Base-by-base conservation (phyloP, 2,888 invertebrate genomes). In the Keiferia lycopersicella region DNA sequence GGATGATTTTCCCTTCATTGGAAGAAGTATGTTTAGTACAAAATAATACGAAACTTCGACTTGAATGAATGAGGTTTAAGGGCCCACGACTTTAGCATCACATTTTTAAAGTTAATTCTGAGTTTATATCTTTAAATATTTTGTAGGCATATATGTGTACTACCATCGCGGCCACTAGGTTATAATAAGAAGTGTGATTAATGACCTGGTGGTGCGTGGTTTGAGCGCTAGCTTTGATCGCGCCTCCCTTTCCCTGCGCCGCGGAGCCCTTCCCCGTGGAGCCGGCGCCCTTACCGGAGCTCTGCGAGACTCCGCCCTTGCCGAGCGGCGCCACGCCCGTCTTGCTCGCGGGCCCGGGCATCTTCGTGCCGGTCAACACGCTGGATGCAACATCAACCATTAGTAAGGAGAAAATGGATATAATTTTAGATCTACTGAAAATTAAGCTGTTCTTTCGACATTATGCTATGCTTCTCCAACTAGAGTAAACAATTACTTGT, bases 271-370 rank as follows among this genome's bases (percentile, higher is more conserved):
- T 87, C 1, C 85, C 80, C 0, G 83, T 76, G 1, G 80, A 76
- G 0, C 77, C 71, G 6, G 73, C 73, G 7, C 81, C 81, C 64
- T 87, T 88, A 63, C 78, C 75, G 14, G 73, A 64, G 58, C 74
- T 74, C 48, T 81, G 83, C 3, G 78, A 73, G 26, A 78, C 73
- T 2, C 82, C 78, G 48, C 81, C 76, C 66, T 90, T 91, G 45
- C 85, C 83, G 14, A 88, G 68, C 2, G 87, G 86, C 14, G 87
- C 66, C 0, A 81, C 91, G 11, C 92, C 91, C 0, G 92, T 93
- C 75, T 93, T 93, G 67, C 92, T 88, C 0, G 92, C 91, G 10
- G 92, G 91, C 10, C 93, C 90, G 10, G 93, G 88, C 66, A 87
- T 89, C 78, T 94, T 94, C 63, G 85, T 87, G 67, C 88, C 91